Evolutionary conservation across 2,888 invertebrate genomes (phyloP).

Genomic region (Drymonia ruficornis): DNA sequence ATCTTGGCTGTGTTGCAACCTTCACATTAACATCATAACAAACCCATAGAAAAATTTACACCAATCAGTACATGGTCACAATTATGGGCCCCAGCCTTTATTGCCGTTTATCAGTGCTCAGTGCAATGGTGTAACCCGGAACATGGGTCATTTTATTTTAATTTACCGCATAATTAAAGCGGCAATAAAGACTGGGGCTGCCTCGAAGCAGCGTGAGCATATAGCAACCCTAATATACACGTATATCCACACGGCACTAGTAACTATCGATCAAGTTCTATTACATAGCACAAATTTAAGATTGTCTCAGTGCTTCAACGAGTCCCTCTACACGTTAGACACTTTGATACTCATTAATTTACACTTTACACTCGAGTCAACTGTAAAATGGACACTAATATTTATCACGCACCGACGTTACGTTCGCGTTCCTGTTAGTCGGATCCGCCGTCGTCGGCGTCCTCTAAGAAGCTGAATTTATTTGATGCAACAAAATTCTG

Average conservation of each 20-base stretch:
- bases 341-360: constrained; percentile 75
- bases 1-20: constrained; percentile 46
- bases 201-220: constrained; percentile 71
- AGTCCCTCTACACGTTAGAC: constrained; percentile 63
- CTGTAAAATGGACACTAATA: constrained; percentile 62
- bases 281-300: constrained; percentile 68
- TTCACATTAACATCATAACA: constrained; percentile 67
- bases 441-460: constrained; percentile 85
- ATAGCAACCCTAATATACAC: constrained; percentile 66
- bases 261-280: constrained; percentile 67
- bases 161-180: constrained; percentile 20
- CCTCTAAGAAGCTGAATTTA: constrained; percentile 90
- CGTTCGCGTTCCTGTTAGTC: constrained; percentile 60
- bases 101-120: constrained; percentile 23
- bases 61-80: constrained; percentile 77
- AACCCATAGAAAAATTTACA: constrained; percentile 83
- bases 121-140: background rate
- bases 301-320: constrained; percentile 62
- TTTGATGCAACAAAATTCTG: constrained; percentile 91
- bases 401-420: constrained; percentile 47
- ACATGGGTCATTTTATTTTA: constrained; percentile 8
- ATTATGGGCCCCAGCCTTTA: constrained; percentile 72
- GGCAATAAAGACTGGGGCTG: constrained; percentile 72
- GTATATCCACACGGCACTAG: constrained; percentile 71
- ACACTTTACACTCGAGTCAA: constrained; percentile 81